Evolutionary conservation across 2,888 invertebrate species (phyloP).

Genomic region (Melinopterus prodromus): DNA sequence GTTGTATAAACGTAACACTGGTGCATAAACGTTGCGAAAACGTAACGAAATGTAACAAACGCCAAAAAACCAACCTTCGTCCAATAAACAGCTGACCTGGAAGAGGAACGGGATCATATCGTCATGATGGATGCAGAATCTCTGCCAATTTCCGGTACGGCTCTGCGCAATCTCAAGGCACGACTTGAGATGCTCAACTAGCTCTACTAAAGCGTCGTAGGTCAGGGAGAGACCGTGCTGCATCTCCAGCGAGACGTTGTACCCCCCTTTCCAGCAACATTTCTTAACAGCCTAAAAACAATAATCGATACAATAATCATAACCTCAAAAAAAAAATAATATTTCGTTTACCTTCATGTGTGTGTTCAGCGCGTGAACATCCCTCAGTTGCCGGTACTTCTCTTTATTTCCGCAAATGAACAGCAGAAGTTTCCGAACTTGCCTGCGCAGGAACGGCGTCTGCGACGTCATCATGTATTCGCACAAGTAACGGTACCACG

Average conservation of each 20-base stretch:
- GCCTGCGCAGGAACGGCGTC: slow-evolving; percentile 87
- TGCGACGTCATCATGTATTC: slow-evolving; percentile 96
- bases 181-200: slow-evolving; percentile 94
- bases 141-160: slow-evolving; percentile 95
- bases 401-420: slow-evolving; percentile 96
- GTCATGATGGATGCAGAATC: slow-evolving; percentile 79
- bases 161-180: slow-evolving; percentile 92
- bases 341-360: slow-evolving; percentile 77
- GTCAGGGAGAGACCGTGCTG: slow-evolving; percentile 69
- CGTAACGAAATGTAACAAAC: neutral
- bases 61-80: slow-evolving; percentile 69
- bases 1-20: neutral
- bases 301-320: no score
- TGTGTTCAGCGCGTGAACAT: slow-evolving; percentile 90
- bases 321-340: no score
- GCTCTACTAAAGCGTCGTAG: slow-evolving; percentile 90
- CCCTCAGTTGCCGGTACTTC: slow-evolving; percentile 91
- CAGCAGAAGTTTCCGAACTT: slow-evolving; percentile 90
- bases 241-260: slow-evolving; percentile 58
- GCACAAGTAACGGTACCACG: slow-evolving; percentile 85
- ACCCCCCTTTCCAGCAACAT: slow-evolving; percentile 66
- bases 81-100: slow-evolving; percentile 83
- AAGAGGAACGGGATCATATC: slow-evolving; percentile 84
- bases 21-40: neutral
- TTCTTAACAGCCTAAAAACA: slow-evolving; percentile 61